Percentiles rank a stretch among this genome's conserved stretches.
Conservation (phyloP, 2,113 vertebrate species). For the Hiodon alosoides region DNA sequence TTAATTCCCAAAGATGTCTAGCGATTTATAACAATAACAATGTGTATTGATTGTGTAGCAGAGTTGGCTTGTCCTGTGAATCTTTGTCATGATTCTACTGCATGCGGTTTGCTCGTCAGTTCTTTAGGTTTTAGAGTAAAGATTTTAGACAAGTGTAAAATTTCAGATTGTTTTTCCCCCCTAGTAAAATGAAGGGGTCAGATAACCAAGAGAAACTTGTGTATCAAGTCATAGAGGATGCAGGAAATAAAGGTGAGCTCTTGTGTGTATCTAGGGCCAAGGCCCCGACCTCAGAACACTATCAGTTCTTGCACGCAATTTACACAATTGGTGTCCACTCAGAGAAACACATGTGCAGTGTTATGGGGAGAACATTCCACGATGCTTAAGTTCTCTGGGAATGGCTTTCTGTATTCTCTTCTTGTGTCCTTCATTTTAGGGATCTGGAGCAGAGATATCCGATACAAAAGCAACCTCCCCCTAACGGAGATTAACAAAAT, state of each 20-base stretch:
- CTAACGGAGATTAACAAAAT: conserved; percentile 98
- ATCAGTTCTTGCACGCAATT: too few species aligned
- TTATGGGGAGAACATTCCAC: background rate
- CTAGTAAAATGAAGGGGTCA: conserved; percentile 97
- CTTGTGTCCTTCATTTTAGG: conserved; percentile 55
- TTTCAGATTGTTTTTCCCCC: conserved; percentile 14
- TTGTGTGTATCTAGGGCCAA: too few species aligned
- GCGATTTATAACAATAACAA: background rate
- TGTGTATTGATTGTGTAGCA: too few species aligned
- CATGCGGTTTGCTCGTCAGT: too few species aligned
- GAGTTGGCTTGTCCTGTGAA: too few species aligned
- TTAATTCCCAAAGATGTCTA: background rate
- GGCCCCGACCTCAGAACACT: too few species aligned
- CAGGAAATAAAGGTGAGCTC: conserved; percentile 89
- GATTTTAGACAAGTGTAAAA: too few species aligned
- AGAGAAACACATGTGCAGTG: background rate
- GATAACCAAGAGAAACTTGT: conserved; percentile 98
- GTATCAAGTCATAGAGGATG: conserved; percentile 97
- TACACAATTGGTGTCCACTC: background rate
- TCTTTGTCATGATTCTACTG: too few species aligned
- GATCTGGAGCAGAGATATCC: conserved; percentile 96
- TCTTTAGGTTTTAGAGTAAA: background rate
- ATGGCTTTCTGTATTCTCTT: background rate
- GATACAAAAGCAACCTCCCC: conserved; percentile 96
- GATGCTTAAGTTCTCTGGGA: background rate